Percentiles rank a stretch among this genome's conserved stretches.
Evolutionary conservation across 2,113 vertebrate genomes (phyloP).

Genomic region (Tragulus kanchil): DNA sequence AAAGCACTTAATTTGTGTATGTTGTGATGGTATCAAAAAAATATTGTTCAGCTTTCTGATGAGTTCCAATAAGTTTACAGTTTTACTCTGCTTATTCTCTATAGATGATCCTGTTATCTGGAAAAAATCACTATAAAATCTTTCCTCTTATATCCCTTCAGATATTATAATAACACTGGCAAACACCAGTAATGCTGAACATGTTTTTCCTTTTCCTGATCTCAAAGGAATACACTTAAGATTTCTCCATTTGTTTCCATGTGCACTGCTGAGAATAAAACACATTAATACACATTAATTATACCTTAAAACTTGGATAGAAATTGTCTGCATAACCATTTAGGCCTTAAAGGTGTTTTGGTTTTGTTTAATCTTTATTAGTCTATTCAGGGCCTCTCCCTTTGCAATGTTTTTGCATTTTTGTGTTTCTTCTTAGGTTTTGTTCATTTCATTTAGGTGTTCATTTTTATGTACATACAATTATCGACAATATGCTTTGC

Average conservation of each 20-base stretch:
- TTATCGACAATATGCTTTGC: not conserved
- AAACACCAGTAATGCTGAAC: not conserved
- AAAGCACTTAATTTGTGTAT: not conserved
- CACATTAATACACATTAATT: not conserved
- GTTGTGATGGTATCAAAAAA: not conserved
- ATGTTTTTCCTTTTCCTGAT: not conserved
- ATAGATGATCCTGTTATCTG: not conserved
- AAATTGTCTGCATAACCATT: not conserved
- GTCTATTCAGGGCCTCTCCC: not conserved
- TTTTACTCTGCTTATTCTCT: not conserved
- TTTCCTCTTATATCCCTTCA: not conserved
- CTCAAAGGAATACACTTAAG: conserved; percentile 4
- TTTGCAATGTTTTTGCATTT: not conserved
- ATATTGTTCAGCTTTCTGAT: not conserved
- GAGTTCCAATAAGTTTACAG: not conserved
- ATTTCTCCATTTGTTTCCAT: not conserved
- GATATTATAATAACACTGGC: not conserved
- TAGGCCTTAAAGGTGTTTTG: not conserved
- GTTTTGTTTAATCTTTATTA: not conserved
- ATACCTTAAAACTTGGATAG: not conserved
- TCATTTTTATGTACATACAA: not conserved
- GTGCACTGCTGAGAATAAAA: not conserved
- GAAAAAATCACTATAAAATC: not conserved
- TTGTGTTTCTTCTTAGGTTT: not conserved
- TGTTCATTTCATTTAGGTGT: not conserved